Evolutionary conservation across 1,140 invertebrate species (phyloP).

Genomic region (Cryptotermes secundus): DNA sequence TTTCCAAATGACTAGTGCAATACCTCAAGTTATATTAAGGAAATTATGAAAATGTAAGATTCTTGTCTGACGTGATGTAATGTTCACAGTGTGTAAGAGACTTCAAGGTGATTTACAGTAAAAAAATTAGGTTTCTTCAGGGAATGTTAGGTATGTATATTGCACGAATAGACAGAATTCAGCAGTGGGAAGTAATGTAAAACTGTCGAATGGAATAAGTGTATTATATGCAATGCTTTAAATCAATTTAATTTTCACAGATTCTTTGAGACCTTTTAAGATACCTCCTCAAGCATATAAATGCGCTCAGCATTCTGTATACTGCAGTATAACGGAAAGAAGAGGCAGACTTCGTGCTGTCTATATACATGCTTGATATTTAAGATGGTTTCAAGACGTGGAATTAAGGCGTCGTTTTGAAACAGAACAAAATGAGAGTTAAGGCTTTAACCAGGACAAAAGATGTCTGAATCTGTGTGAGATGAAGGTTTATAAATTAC

Average conservation of each 20-base stretch:
- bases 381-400: neutral
- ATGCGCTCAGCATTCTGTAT: neutral
- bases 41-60: too few species aligned
- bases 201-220: too few species aligned
- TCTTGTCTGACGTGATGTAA: too few species aligned
- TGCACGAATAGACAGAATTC: too few species aligned
- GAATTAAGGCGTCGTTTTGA: neutral
- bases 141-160: too few species aligned
- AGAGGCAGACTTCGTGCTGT: neutral
- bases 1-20: too few species aligned
- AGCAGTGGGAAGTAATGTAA: too few species aligned
- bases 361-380: neutral
- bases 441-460: neutral
- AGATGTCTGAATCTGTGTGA: conserved; percentile 11
- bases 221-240: too few species aligned
- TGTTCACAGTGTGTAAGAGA: too few species aligned
- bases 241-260: neutral
- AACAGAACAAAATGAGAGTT: neutral
- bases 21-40: too few species aligned
- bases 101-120: too few species aligned
- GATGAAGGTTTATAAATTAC: neutral
- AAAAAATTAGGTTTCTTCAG: too few species aligned
- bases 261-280: neutral
- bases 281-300: neutral
- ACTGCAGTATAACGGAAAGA: neutral